Percentiles rank a stretch among this genome's conserved stretches.
Evolutionary conservation across 2,888 invertebrate genomes (phyloP).

Genomic region (Dysmachus trigonus): DNA sequence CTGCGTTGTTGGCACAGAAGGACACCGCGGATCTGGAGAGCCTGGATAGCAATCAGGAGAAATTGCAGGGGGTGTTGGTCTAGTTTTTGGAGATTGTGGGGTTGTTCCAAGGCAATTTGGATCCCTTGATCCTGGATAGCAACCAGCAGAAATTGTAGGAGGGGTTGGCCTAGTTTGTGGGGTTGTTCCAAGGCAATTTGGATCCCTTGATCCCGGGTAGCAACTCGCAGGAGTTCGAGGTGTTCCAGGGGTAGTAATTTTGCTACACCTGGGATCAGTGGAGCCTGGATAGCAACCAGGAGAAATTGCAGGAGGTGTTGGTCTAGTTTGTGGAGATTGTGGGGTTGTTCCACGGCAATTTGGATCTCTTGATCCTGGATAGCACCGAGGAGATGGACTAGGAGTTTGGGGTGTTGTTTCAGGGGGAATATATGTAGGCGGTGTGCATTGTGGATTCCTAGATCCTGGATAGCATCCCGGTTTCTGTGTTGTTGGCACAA

Average conservation of each 20-base stretch:
- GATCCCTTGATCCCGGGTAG: conserved; percentile 59
- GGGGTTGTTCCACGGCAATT: conserved; percentile 58
- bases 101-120: conserved; percentile 45
- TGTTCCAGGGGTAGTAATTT: conserved; percentile 44
- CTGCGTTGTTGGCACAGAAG: too few relatives aligned
- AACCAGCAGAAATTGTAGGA: too few relatives aligned
- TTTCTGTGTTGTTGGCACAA: too few relatives aligned
- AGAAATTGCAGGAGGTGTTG: conserved; percentile 45
- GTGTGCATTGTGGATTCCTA: conserved; percentile 50
- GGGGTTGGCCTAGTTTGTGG: conserved; percentile 35
- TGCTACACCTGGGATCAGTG: conserved; percentile 53
- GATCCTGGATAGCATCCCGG: conserved; percentile 44
- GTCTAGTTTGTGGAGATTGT: conserved; percentile 54
- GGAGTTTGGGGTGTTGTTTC: conserved; percentile 40
- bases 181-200: conserved; percentile 50
- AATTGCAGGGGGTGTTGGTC: conserved; percentile 51
- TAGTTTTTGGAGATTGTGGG: too few relatives aligned
- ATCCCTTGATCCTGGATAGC: conserved; percentile 52
- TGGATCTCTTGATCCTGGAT: conserved; percentile 58
- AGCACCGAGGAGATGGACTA: conserved; percentile 54
- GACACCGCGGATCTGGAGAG: conserved; percentile 46
- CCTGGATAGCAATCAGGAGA: conserved; percentile 44
- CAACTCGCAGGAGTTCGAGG: too few relatives aligned
- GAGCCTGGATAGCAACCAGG: conserved; percentile 57
- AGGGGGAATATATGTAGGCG: conserved; percentile 49